These are phyloP conservation scores for Perca fluviatilis DNA, from an alignment of 2,113 vertebrate genomes.

Conservation along the genomic window DNA sequence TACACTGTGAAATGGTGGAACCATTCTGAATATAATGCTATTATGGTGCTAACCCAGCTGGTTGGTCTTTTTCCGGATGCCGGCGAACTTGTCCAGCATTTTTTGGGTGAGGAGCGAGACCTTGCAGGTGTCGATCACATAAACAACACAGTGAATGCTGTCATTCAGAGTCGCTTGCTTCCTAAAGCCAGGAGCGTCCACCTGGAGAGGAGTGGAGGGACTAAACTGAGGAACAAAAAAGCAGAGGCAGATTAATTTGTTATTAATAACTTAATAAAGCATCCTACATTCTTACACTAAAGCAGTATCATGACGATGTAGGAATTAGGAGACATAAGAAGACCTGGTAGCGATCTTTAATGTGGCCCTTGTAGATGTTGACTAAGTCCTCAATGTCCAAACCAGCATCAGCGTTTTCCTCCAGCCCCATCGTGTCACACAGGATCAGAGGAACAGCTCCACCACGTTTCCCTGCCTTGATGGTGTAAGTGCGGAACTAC, in stretches of 20 bases:
- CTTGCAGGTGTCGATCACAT: slow-evolving; percentile 71
- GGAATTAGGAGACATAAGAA: background rate
- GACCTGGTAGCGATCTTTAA: slow-evolving; percentile 81
- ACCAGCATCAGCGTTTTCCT: slow-evolving; percentile 66
- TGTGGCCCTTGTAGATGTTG: slow-evolving; percentile 77
- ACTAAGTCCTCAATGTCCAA: slow-evolving; percentile 74
- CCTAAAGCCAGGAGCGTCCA: slow-evolving; percentile 36
- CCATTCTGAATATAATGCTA: background rate
- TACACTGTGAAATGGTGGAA: background rate
- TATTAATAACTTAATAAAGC: background rate
- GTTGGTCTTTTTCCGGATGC: slow-evolving; percentile 77
- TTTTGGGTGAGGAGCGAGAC: slow-evolving; percentile 66
- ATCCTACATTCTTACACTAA: background rate
- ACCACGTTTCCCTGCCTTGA: slow-evolving; percentile 63
- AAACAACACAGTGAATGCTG: slow-evolving; percentile 63
- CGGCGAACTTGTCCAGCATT: slow-evolving; percentile 76
- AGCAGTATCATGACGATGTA: background rate
- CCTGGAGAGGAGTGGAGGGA: slow-evolving; percentile 10
- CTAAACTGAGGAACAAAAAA: slow-evolving; percentile 45
- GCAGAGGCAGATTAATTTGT: background rate
- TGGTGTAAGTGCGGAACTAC: slow-evolving; percentile 76
- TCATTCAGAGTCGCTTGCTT: slow-evolving; percentile 48
- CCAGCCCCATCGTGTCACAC: slow-evolving; percentile 85
- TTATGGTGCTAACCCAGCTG: slow-evolving; percentile 48
- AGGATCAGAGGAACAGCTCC: slow-evolving; percentile 65